Evolutionary conservation across 2,888 invertebrate species (phyloP), one percentile per base, ranked within the genome.

Genomic region (Mamestra brassicae): DNA sequence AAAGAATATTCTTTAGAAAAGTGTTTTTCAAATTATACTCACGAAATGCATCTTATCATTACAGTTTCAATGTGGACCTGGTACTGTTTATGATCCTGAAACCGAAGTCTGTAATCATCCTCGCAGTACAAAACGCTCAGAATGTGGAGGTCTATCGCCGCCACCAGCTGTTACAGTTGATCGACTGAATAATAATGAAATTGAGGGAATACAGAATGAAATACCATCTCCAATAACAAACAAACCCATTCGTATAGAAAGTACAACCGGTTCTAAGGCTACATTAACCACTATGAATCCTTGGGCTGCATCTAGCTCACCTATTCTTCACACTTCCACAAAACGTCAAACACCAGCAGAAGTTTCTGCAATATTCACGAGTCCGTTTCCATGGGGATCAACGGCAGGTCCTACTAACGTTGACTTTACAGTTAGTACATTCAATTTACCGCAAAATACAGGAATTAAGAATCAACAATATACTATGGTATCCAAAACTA

Each of bases 81-180:
- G 98, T 17, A 98, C 98, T 2, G 97, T 98, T 45, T 98, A 97
- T 90, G 98, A 98, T 89, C 97, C 97, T 57, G 96, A 97, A 45
- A 96, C 97, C 54, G 97, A 97, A 88, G 96, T 97, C 75, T 98
- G 98, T 90, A 98, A 98, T 87, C 97, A 98, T 91, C 97, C 98
- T 3, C 95, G 96, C 86, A 97, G 97, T 82, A 98, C 98, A 63
- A 97, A 97, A 74, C 97, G 98, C 80, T 92, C 96, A 55, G 97
- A 98, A 93, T 98, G 98, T 92, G 97, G 96, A 17, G 96, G 96
- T 11, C 89, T 82, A 62, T 72, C 74, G 0, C 66, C 78, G 4
- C 54, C 67, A 55, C 42, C 65, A 34, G 10, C 15, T 47, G 64
- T 64, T 42, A 15, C 36, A 52, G 79, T 64, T 13, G 81, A 82